Conservation (phyloP, 2,797 vertebrate genomes). For the Arnoldichthys spilopterus region DNA sequence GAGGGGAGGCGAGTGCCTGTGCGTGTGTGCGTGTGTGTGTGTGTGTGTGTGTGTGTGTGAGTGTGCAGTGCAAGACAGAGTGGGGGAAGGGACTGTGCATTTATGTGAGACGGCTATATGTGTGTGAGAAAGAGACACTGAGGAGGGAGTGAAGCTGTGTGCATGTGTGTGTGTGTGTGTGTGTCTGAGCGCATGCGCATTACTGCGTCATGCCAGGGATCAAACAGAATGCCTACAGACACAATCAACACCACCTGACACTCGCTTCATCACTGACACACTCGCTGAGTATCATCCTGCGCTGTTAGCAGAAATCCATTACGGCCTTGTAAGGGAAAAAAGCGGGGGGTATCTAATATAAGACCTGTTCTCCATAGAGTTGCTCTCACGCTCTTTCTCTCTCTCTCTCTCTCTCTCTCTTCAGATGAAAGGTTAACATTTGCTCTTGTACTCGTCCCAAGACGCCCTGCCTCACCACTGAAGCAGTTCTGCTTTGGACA, state of each 20-base stretch:
- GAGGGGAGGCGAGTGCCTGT: not conserved
- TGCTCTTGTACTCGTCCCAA: constrained; percentile 39
- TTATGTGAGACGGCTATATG: constrained; percentile 2
- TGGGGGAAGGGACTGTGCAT: constrained; percentile 12
- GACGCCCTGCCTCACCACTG: not conserved
- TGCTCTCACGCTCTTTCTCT: not conserved
- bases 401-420: constrained; percentile 4
- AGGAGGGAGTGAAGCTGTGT: constrained; percentile 5
- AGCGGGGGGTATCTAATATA: constrained; percentile 52
- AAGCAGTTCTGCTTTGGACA: not conserved
- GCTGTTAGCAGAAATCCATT: constrained; percentile 59
- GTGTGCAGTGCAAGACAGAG: constrained; percentile 3
- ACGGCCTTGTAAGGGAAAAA: constrained; percentile 42
- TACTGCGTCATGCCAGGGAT: constrained; percentile 51
- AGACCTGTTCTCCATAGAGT: constrained; percentile 46
- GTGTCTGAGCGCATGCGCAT: constrained; percentile 23
- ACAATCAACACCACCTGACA: constrained; percentile 56
- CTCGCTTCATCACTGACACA: constrained; percentile 52
- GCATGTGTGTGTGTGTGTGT: constrained; percentile 26
- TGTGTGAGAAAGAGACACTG: constrained; percentile 26
- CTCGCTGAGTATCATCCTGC: constrained; percentile 50
- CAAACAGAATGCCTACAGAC: constrained; percentile 57
- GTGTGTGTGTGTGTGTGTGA: constrained; percentile 18
- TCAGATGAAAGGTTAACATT: constrained; percentile 51
- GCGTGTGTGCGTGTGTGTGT: constrained; percentile 9